Evolutionary conservation across 1,140 invertebrate genomes (phyloP), one percentile per base, ranked within the genome.

Genomic region (Papilio dardanus): DNA sequence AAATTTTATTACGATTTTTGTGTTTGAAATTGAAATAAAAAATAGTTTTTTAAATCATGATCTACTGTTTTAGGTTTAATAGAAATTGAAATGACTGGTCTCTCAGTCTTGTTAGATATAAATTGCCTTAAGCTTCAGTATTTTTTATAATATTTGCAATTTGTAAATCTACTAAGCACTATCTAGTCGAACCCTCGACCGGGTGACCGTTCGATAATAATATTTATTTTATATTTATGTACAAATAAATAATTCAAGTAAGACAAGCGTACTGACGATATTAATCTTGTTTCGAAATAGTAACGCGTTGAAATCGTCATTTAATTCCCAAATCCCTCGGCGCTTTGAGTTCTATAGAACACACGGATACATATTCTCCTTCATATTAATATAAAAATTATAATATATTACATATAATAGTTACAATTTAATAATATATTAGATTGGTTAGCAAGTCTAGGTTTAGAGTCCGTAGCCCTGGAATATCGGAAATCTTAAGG

Each of bases 281-380:
- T 81, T 80, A 80, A 76, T 83, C 76, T 79, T 76, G 79, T 77
- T 40, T 76, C 78, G 76, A 73, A 79, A 78, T 79, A 66, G 75
- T 79, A 78, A 80, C 77, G 79, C 31, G 82, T 85, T 85, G 83
- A 85, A 86, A 86, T 86, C 81, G 83, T 86, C 83, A 86, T 88
- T 86, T 88, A 86, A 86, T 86, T 88, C 82, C 78, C 79, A 77
- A 83, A 79, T 82, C 83, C 80, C 82, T 74, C 62, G 35, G 78
- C 76, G 80, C 78, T 71, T 67, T 77, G 77, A 76, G 69, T 30
- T 62, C 35, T n/a, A 81, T 74, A 69, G 79, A 83, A 83, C 74
- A 81, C 46, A 86, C 80, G 77, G 50, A 6, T 16, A 0, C 8
- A 37, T 35, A 77, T 79, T 75, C 14, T 67, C 6, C 6, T 6